phyloP scores from a whole-genome alignment of 2,113 vertebrate genomes.

The Alethe castanea region DNA sequence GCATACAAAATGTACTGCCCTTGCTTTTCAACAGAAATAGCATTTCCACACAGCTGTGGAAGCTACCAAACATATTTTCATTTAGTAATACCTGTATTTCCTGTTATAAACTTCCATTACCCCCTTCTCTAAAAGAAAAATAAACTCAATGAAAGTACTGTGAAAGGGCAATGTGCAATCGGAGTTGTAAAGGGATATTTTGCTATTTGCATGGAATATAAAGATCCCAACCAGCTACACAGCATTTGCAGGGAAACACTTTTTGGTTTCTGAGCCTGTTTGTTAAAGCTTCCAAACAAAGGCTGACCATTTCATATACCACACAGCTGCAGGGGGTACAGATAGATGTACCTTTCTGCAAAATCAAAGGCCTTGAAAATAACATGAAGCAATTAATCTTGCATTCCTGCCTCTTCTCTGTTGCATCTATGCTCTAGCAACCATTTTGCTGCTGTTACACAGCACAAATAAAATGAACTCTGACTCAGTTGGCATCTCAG shows the following conservation, averaged over 20 bases:
- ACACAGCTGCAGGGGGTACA: neutral
- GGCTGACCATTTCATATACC: neutral
- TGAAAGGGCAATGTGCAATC: slow-evolving; percentile 6
- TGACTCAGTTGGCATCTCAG: neutral
- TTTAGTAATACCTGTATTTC: slow-evolving; percentile 13
- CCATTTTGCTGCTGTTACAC: neutral
- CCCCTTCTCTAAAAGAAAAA: slow-evolving; percentile 46
- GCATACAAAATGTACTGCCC: neutral
- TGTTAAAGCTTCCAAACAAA: neutral
- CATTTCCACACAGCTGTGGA: slow-evolving; percentile 6
- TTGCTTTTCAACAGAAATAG: slow-evolving; percentile 19
- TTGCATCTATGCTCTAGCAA: neutral
- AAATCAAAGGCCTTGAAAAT: neutral
- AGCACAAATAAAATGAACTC: neutral
- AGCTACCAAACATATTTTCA: neutral
- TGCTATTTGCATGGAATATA: neutral
- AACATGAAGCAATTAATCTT: neutral
- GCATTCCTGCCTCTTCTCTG: neutral
- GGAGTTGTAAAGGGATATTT: neutral
- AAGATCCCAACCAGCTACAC: neutral
- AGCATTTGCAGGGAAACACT: neutral
- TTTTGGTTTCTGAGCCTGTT: neutral
- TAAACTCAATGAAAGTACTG: slow-evolving; percentile 11
- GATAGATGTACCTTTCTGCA: neutral
- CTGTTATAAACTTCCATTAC: slow-evolving; percentile 7